phyloP scores from a whole-genome alignment of 1,140 invertebrate species.

The Ceratina japonica region DNA sequence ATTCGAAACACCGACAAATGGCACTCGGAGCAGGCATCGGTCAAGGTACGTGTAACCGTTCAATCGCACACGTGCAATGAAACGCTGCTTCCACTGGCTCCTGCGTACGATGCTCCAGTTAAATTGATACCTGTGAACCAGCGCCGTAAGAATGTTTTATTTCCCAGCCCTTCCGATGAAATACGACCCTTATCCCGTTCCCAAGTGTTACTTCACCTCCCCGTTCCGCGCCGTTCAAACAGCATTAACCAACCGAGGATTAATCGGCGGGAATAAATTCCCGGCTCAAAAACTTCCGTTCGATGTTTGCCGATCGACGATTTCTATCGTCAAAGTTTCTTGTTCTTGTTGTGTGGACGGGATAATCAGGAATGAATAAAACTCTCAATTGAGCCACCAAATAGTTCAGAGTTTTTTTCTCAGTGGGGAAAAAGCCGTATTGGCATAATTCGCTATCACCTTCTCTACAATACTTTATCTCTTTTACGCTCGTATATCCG shows the following conservation, averaged over 20 bases:
- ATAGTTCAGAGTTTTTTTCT: no score
- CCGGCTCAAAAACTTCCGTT: no score
- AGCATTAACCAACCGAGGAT: not conserved
- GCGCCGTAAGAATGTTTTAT: constrained; percentile 16
- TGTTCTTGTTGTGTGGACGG: no score
- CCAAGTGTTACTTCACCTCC: not conserved
- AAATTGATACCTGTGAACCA: constrained; percentile 32
- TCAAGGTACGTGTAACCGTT: constrained; percentile 12
- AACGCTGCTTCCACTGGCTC: not conserved
- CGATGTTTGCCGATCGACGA: no score
- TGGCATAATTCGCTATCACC: no score
- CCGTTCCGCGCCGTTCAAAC: not conserved
- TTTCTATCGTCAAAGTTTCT: no score
- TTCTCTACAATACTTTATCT: no score
- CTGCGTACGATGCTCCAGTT: not conserved
- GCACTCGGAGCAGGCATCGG: not conserved
- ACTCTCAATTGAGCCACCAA: no score
- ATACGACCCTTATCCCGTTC: not conserved
- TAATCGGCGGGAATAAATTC: not conserved
- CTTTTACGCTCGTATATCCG: no score
- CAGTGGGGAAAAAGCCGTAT: no score
- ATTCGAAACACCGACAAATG: not conserved
- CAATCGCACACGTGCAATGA: constrained; percentile 26
- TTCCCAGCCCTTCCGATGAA: constrained; percentile 24
- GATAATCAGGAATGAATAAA: no score